A percentile compares a stretch with the other conserved stretches of the same genome.
phyloP scores from a whole-genome alignment of 2,888 invertebrate genomes.

The Cantharis lateralis region DNA sequence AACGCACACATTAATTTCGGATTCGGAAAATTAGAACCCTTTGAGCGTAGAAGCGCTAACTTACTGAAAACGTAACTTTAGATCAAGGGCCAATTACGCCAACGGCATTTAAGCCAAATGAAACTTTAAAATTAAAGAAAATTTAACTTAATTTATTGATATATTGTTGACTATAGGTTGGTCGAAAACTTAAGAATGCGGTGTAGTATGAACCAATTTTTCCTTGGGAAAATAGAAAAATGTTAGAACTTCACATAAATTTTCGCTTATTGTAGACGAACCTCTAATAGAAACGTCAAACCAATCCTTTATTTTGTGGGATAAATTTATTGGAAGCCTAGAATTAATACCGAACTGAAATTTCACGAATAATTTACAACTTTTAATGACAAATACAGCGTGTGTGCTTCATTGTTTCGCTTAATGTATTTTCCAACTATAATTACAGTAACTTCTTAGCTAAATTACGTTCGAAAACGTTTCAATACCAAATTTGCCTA shows the following conservation, averaged over 20 bases:
- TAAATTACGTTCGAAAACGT: neutral
- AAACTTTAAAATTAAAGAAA: no score
- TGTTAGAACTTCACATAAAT: neutral
- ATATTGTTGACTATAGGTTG: no score
- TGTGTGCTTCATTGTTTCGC: neutral
- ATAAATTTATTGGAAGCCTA: neutral
- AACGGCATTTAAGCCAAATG: no score
- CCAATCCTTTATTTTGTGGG: neutral
- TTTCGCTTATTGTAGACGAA: neutral
- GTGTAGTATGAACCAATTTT: neutral
- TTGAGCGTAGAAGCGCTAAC: neutral
- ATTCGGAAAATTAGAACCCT: neutral
- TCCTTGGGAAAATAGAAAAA: neutral
- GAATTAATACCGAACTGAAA: neutral
- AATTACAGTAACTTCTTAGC: neutral
- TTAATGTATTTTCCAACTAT: neutral
- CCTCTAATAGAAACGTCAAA: neutral
- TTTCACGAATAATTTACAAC: neutral
- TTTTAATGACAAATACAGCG: neutral
- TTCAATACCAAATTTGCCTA: neutral
- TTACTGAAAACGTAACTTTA: neutral
- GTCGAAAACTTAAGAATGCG: neutral
- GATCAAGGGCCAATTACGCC: no score
- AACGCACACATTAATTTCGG: neutral
- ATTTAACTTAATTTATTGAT: no score